Evolutionary conservation across 2,888 invertebrate genomes (phyloP).

Genomic region (Diarsia dahlii): DNA sequence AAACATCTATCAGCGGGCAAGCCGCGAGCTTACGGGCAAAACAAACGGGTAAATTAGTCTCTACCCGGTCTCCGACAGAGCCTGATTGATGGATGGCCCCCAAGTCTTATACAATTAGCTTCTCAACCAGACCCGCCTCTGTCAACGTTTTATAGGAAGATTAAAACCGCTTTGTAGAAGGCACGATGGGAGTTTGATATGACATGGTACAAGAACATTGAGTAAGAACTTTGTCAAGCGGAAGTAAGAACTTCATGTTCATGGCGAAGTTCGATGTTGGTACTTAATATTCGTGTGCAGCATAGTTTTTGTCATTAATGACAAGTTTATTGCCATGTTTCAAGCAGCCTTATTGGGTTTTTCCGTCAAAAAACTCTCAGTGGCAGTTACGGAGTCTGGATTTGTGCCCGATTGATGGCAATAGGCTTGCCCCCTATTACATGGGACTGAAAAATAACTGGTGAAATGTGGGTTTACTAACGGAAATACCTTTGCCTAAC

Average conservation of each 20-base stretch:
- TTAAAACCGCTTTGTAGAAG: constrained; percentile 64
- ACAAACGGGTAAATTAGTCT: constrained; percentile 90
- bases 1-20: constrained; percentile 78
- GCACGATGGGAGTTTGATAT: constrained; percentile 62
- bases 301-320: constrained; percentile 10
- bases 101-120: constrained; percentile 84
- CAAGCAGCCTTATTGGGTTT: too few relatives aligned
- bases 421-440: too few relatives aligned
- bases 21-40: constrained; percentile 85
- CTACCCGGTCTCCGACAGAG: constrained; percentile 82
- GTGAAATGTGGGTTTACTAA: too few relatives aligned
- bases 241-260: constrained; percentile 10
- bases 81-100: constrained; percentile 89
- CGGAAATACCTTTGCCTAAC: too few relatives aligned
- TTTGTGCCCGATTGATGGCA: too few relatives aligned
- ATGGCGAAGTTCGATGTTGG: background rate
- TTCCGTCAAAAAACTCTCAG: too few relatives aligned
- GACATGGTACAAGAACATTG: constrained; percentile 29
- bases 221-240: constrained; percentile 28
- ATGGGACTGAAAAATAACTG: too few relatives aligned
- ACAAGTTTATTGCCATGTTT: constrained; percentile 10
- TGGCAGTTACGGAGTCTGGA: too few relatives aligned
- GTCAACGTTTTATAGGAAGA: constrained; percentile 69
- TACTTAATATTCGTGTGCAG: background rate
- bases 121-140: constrained; percentile 78